Evolutionary conservation across 1,140 invertebrate genomes (phyloP).

Genomic region (Nautilus pompilius): DNA sequence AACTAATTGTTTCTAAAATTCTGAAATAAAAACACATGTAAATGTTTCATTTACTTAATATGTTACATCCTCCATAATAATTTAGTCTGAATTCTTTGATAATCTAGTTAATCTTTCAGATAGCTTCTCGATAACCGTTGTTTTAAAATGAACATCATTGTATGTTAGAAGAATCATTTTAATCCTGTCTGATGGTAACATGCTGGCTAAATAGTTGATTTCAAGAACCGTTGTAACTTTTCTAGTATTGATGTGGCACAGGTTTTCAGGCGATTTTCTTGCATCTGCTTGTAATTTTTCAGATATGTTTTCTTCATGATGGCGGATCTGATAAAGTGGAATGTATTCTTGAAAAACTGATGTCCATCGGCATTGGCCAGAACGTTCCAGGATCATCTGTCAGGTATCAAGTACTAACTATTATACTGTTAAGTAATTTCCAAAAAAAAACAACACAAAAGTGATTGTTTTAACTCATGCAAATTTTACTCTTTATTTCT

Average conservation of each 20-base stretch:
- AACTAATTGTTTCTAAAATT: too few relatives aligned
- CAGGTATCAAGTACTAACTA: conserved; percentile 28
- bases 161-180: too few relatives aligned
- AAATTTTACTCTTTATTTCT: too few relatives aligned
- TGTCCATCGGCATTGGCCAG: conserved; percentile 38
- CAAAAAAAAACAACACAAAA: conserved; percentile 8
- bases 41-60: too few relatives aligned
- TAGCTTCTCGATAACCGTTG: too few relatives aligned
- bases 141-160: too few relatives aligned
- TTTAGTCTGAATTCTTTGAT: too few relatives aligned
- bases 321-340: conserved; percentile 39
- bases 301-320: conserved; percentile 27
- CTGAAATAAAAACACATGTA: too few relatives aligned
- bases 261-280: neutral
- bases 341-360: conserved; percentile 36
- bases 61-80: too few relatives aligned
- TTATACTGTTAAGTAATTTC: conserved; percentile 7
- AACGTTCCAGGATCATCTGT: conserved; percentile 32
- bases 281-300: conserved; percentile 1
- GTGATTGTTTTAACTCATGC: conserved; percentile 3
- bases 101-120: too few relatives aligned
- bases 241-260: neutral
- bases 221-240: neutral
- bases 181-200: too few relatives aligned
- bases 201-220: too few relatives aligned